Conservation (phyloP, 2,888 invertebrate species). For the Tinea trinotella region DNA sequence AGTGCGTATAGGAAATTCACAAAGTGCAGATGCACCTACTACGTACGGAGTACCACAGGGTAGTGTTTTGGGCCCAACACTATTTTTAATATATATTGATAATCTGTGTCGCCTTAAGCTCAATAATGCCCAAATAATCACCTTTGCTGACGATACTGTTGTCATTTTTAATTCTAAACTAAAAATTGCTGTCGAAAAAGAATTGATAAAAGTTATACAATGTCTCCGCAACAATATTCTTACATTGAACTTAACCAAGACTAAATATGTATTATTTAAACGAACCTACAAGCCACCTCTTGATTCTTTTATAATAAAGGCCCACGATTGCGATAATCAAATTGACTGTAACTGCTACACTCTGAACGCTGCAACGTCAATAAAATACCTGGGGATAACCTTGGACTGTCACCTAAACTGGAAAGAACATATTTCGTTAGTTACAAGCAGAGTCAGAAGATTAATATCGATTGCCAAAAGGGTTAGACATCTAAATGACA, state of each 20-base stretch:
- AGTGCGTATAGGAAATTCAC: background rate
- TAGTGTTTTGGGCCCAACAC: conserved; percentile 9
- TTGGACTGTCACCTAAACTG: too few relatives aligned
- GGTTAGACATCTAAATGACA: too few relatives aligned
- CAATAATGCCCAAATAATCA: background rate
- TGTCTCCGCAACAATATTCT: background rate
- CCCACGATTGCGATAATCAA: too few relatives aligned
- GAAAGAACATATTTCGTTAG: too few relatives aligned
- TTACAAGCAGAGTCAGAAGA: too few relatives aligned
- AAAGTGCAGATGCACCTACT: background rate
- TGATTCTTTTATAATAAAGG: too few relatives aligned
- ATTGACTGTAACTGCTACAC: too few relatives aligned
- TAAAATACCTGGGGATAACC: too few relatives aligned
- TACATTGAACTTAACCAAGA: background rate
- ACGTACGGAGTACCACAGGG: conserved; percentile 12
- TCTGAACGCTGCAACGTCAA: too few relatives aligned
- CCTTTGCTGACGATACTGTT: conserved; percentile 15
- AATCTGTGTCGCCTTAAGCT: background rate
- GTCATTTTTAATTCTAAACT: background rate
- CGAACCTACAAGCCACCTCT: too few relatives aligned
- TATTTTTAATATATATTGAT: conserved; percentile 15
- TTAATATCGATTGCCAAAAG: too few relatives aligned
- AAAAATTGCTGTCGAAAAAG: background rate
- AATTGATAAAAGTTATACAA: background rate
- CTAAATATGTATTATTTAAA: background rate